A percentile compares a stretch with the other conserved stretches of the same genome.
Conservation (phyloP, 2,888 invertebrate species). For the Hyposoter didymator region DNA sequence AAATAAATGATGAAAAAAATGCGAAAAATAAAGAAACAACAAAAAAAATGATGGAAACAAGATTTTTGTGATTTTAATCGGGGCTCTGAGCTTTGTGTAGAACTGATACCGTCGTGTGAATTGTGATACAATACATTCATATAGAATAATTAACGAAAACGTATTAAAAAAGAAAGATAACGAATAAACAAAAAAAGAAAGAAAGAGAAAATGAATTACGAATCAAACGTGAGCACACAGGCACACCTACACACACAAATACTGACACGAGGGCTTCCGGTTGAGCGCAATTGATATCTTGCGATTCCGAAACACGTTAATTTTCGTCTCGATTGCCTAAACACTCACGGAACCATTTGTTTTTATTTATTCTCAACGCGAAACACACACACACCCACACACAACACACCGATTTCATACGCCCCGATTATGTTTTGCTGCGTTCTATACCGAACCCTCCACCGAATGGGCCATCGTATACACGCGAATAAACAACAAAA, state of each 20-base stretch:
- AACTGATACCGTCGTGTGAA: constrained; percentile 78
- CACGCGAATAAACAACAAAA: constrained; percentile 29
- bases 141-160: constrained; percentile 71
- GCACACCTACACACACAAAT: neutral
- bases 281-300: constrained; percentile 13
- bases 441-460: constrained; percentile 40
- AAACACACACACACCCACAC: constrained; percentile 1
- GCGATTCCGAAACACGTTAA: constrained; percentile 16
- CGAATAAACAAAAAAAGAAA: constrained; percentile 32
- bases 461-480: constrained; percentile 24
- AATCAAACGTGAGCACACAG: constrained; percentile 24
- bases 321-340: constrained; percentile 55
- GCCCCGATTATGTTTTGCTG: constrained; percentile 65
- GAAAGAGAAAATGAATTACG: constrained; percentile 39
- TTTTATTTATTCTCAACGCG: constrained; percentile 56
- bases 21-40: constrained; percentile 37
- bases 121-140: constrained; percentile 79
- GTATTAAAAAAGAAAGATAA: constrained; percentile 65
- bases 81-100: constrained; percentile 66
- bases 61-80: constrained; percentile 57
- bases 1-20: constrained; percentile 23
- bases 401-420: constrained; percentile 47
- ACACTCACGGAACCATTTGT: constrained; percentile 28
- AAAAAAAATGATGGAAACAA: neutral
- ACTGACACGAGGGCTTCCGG: constrained; percentile 57